Base-by-base conservation (phyloP, 2,797 vertebrate genomes). In the Gephyroberyx darwinii region DNA sequence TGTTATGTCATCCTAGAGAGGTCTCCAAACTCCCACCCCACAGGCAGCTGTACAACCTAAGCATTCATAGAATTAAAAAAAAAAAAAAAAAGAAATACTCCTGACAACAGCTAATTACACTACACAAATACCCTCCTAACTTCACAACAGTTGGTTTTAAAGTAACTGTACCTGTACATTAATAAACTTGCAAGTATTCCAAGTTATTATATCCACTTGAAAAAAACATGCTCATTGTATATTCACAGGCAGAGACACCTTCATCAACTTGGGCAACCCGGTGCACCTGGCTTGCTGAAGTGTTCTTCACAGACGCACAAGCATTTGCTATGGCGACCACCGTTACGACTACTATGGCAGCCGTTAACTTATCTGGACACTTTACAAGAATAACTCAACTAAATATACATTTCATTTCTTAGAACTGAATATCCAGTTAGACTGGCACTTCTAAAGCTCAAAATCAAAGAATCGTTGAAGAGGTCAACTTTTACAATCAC, bases 321-420 rank as follows among this genome's bases (percentile, higher is more conserved):
- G 70, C 59, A 61, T 41, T 54, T 4, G 60, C 31, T 17, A 39
- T 20, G 77, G 13, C 61, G 47, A 73, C 54, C 45, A 22, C 65
- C 70, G 63, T 70, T 57, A 71, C 9, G 2, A 53, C 58, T 60
- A 63, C 62, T 63, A 43, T 33, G 48, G 47, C 62, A 57, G 56
- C 65, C 41, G 47, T 48, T 26, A 53, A 56, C 64, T 62, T 1
- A 1, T 55, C 65, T 56, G 22, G 20, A 20, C 12, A 50, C 47
- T 50, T 50, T 3, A 55, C 55, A 61, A 74, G 43, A 69, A 61
- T 39, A 65, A 72, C 58, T 62, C 1, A 0, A 22, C 43, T 55
- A 20, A 77, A 61, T 52, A 2, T 50, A 66, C 17, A 33, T 70
- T 69, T 76, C 13, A 39, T 39, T 50, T 17, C 26, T 39, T 45